Percentiles rank a stretch among this genome's conserved stretches.
Evolutionary conservation across 2,113 vertebrate genomes (phyloP).

Genomic region (Ceyx margarethae): DNA sequence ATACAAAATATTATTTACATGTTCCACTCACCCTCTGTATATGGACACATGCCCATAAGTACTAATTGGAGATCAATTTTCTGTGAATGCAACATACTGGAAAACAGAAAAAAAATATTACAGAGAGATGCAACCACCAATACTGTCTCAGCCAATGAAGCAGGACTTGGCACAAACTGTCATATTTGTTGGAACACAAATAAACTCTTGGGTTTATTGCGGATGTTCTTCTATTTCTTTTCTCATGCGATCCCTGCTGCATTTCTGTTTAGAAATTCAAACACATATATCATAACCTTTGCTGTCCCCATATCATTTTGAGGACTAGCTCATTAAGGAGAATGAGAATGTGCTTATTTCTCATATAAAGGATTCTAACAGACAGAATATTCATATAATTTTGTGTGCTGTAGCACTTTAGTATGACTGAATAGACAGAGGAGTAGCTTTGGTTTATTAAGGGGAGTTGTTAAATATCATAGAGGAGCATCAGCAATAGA

Average conservation of each 20-base stretch:
- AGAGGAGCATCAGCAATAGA: neutral
- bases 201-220: neutral
- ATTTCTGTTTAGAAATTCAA: neutral
- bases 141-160: neutral
- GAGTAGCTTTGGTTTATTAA: neutral
- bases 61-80: neutral
- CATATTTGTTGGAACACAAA: constrained; percentile 4
- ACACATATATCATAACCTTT: neutral
- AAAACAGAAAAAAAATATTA: constrained; percentile 9
- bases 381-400: neutral
- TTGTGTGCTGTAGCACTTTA: neutral
- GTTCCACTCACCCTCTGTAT: accelerated
- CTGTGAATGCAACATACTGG: neutral
- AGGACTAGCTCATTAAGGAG: neutral
- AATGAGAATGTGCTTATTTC: neutral
- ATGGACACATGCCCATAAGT: neutral
- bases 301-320: neutral
- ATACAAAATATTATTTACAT: neutral
- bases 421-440: neutral
- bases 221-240: neutral
- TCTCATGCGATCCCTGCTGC: neutral
- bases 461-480: neutral
- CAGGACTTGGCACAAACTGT: neutral
- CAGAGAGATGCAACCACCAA: neutral
- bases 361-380: neutral